Evolutionary conservation across 2,888 invertebrate genomes (phyloP).

Genomic region (Tuberolachnus salignus): DNA sequence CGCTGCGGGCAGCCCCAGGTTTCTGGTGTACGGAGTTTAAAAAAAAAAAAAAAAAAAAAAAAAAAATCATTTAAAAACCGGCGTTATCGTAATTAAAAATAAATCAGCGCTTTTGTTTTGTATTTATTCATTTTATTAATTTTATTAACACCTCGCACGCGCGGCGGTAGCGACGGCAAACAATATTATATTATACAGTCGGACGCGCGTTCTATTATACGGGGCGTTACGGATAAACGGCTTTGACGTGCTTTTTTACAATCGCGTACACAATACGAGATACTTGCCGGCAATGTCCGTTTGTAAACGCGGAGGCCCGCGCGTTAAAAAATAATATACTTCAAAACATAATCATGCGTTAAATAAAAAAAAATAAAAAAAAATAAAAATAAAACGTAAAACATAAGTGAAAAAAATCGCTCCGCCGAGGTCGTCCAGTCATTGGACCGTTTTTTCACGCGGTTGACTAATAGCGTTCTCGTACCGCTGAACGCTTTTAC

Average conservation of each 20-base stretch:
- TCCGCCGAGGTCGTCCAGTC: slow-evolving; percentile 38
- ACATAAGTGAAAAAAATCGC: slow-evolving; percentile 10
- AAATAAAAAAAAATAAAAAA: not conserved
- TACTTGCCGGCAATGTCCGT: too few species aligned
- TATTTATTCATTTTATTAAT: not conserved
- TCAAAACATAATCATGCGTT: slow-evolving; percentile 15
- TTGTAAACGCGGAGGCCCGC: not conserved
- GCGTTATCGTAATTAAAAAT: slow-evolving; percentile 14
- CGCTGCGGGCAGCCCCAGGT: not conserved
- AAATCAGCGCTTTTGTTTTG: not conserved
- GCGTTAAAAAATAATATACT: slow-evolving; percentile 20
- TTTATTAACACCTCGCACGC: not conserved
- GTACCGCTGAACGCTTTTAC: not conserved
- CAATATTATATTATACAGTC: slow-evolving; percentile 8
- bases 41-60: too few species aligned
- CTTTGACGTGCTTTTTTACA: not conserved
- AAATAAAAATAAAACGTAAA: too few species aligned
- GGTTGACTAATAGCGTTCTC: slow-evolving; percentile 20
- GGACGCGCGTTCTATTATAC: not conserved
- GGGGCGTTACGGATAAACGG: slow-evolving; percentile 6
- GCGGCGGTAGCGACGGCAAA: not conserved
- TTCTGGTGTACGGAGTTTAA: too few species aligned
- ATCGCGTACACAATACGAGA: not conserved
- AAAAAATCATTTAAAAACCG: too few species aligned
- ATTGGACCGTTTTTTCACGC: slow-evolving; percentile 36